These are phyloP conservation scores for Otis tarda DNA, from an alignment of 2,113 vertebrate genomes.

Conservation along the genomic window DNA sequence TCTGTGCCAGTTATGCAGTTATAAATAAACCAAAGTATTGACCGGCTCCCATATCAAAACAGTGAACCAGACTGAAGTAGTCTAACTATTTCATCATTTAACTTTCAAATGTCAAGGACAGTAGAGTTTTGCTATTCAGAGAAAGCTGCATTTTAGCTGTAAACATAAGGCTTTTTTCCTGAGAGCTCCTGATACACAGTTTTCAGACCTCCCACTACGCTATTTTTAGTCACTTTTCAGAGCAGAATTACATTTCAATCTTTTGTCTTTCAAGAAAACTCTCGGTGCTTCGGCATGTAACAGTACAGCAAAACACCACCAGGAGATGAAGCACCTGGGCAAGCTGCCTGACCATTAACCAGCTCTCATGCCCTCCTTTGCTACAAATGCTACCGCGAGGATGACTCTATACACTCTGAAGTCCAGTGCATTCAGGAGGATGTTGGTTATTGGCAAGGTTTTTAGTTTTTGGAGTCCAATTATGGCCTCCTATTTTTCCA, in stretches of 20 bases:
- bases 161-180: conserved; percentile 43
- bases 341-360: neutral
- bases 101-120: neutral
- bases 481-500: neutral
- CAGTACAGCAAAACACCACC: neutral
- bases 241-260: neutral
- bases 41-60: neutral
- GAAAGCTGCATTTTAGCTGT: conserved; percentile 17
- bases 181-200: neutral
- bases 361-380: neutral
- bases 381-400: neutral
- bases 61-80: neutral
- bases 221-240: conserved; percentile 37
- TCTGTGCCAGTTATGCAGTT: neutral
- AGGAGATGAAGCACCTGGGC: neutral
- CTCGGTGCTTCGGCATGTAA: neutral
- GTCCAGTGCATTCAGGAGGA: neutral
- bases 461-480: neutral
- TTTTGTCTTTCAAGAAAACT: neutral
- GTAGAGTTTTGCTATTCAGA: neutral
- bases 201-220: neutral
- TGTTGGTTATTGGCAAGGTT: neutral
- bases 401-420: neutral
- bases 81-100: neutral
- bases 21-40: neutral